phyloP scores from a whole-genome alignment of 2,888 invertebrate genomes.

The Lobophora halterata region DNA sequence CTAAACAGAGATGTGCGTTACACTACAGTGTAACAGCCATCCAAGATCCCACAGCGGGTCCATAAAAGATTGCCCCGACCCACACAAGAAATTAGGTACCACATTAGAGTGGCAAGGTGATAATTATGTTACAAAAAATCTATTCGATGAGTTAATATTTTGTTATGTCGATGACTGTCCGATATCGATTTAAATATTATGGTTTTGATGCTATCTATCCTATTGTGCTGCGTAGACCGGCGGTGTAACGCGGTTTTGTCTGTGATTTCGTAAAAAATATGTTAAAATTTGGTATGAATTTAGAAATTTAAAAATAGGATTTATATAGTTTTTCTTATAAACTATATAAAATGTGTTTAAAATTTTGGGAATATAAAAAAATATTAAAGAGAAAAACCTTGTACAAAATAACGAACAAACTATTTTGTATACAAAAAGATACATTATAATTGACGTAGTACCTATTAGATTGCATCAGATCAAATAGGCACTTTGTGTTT shows the following conservation, averaged over 20 bases:
- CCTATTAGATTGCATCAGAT: constrained; percentile 25
- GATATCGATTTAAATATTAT: constrained; percentile 52
- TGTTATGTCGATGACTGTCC: constrained; percentile 58
- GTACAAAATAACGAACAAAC: no score
- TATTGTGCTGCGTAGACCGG: constrained; percentile 23
- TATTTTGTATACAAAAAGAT: no score
- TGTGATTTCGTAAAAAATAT: not conserved
- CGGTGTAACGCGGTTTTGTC: constrained; percentile 4
- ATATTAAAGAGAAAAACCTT: no score
- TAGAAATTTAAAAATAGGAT: no score
- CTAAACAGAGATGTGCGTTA: constrained; percentile 10
- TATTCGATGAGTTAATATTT: constrained; percentile 72
- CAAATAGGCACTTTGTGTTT: constrained; percentile 26
- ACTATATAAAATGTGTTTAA: no score
- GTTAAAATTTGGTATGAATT: no score
- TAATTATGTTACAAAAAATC: constrained; percentile 76
- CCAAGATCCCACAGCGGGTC: constrained; percentile 52
- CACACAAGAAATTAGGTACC: constrained; percentile 76
- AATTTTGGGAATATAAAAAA: no score
- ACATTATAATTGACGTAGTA: no score
- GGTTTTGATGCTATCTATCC: constrained; percentile 32
- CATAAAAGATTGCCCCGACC: constrained; percentile 70
- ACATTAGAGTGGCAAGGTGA: constrained; percentile 75
- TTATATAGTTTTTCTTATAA: no score
- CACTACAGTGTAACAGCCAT: constrained; percentile 51